These are phyloP conservation scores for Thelaira solivaga DNA, from an alignment of 2,888 invertebrate species.

Conservation along the genomic window DNA sequence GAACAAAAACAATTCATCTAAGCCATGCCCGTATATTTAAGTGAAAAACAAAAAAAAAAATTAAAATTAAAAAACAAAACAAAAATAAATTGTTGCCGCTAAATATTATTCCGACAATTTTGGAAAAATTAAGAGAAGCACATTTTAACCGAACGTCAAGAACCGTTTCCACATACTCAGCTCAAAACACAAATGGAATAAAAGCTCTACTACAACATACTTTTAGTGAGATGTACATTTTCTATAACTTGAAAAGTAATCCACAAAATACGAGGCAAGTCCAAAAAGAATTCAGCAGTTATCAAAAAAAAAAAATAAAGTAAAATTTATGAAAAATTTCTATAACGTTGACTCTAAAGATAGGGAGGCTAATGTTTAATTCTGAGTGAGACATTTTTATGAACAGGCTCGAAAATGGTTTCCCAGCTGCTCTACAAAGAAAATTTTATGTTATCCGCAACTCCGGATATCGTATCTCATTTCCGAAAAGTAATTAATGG, in stretches of 20 bases:
- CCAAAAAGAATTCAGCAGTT: not conserved
- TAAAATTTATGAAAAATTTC: too few species aligned
- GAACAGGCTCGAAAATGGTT: too few species aligned
- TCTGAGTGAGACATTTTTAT: too few species aligned
- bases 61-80: not conserved
- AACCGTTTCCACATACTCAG: not conserved
- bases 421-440: too few species aligned
- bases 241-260: not conserved
- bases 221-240: not conserved
- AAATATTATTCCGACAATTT: conserved; percentile 32
- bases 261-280: not conserved
- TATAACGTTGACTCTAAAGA: too few species aligned
- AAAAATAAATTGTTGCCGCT: not conserved
- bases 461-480: too few species aligned
- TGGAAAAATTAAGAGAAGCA: conserved; percentile 21
- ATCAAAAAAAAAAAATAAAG: too few species aligned
- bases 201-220: not conserved
- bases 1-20: not conserved
- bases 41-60: not conserved
- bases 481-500: too few species aligned
- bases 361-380: too few species aligned
- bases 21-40: not conserved
- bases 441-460: too few species aligned
- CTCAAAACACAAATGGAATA: not conserved
- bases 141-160: conserved; percentile 27